Evolutionary conservation across 1,140 invertebrate genomes (phyloP), one percentile per base, ranked within the genome.

Genomic region (Drosophila pectinifera): DNA sequence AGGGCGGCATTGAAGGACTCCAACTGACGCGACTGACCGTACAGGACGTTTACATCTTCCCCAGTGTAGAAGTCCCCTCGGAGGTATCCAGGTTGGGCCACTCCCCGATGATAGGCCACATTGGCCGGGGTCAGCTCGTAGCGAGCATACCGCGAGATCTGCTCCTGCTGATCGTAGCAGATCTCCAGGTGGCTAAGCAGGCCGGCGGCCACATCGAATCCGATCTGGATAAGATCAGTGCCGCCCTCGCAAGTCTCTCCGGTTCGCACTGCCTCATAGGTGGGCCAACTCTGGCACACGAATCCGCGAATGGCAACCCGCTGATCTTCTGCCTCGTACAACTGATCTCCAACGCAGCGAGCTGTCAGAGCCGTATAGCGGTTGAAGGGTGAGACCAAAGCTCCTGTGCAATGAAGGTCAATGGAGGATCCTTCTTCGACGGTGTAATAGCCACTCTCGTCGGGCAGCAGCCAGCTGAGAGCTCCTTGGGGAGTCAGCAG

Each of bases 11-110:
- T 67, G 2, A 91, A 72, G 4, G 57, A 55, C 42, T 73, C 51
- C 41, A 65, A 24, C 36, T 91, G 90, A 55, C 89, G 70, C 0
- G 61, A 1, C 31, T 74, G 78, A 3, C 68, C 56, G 11, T 91
- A 91, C 1, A 90, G 41, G 1, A 78, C 14, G 42, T 89, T 89
- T 5, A 91, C 81, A 48, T 91, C 83, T 31, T 82, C 62, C 39
- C 72, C 68, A 0, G 38, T 14, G 48, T 91, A 91, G 48, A 80
- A 84, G 22, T 72, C 86, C 4, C 68, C 83, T 2, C 91, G 70
- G 1, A 84, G 58, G 39, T 83, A 91, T 2, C 81, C 84, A 0
- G 81, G 88, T 24, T 91, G 83, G 10, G 91, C 76, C 7, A 91
- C 83, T 6, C 54, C 63, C 14, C 48, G 57, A 20, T 91, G 90